Evolutionary conservation across 2,113 vertebrate species (phyloP).

Genomic region (Myrmecophaga tridactyla): DNA sequence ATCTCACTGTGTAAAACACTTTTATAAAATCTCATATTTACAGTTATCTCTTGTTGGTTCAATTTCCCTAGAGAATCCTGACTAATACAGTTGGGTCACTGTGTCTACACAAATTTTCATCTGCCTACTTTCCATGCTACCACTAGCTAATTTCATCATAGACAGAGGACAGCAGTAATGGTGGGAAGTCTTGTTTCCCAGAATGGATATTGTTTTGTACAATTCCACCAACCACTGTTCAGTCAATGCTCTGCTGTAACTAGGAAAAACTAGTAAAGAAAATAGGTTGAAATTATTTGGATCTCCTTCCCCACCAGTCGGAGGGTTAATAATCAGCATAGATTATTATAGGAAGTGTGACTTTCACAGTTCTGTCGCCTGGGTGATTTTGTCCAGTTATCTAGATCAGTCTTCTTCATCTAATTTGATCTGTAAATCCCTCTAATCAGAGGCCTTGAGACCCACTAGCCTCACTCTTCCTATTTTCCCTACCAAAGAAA

Average conservation of each 20-base stretch:
- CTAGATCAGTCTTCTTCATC: not conserved
- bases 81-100: not conserved
- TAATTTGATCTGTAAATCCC: not conserved
- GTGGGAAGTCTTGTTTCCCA: not conserved
- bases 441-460: not conserved
- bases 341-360: not conserved
- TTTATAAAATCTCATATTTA: too few species aligned
- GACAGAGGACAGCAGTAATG: not conserved
- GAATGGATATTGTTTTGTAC: not conserved
- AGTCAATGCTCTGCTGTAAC: not conserved
- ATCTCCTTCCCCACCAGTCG: not conserved
- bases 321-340: not conserved
- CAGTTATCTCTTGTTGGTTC: too few species aligned
- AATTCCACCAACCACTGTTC: not conserved
- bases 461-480: not conserved
- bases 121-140: not conserved
- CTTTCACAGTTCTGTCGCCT: not conserved
- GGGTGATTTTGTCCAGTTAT: not conserved
- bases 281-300: conserved; percentile 11
- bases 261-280: not conserved
- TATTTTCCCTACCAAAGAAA: not conserved
- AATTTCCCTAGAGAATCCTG: too few species aligned
- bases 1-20: too few species aligned
- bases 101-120: not conserved
- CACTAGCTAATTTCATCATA: not conserved